Evolutionary conservation across 2,797 vertebrate genomes (phyloP), one percentile per base, ranked within the genome.

Genomic region (Macropodus opercularis): DNA sequence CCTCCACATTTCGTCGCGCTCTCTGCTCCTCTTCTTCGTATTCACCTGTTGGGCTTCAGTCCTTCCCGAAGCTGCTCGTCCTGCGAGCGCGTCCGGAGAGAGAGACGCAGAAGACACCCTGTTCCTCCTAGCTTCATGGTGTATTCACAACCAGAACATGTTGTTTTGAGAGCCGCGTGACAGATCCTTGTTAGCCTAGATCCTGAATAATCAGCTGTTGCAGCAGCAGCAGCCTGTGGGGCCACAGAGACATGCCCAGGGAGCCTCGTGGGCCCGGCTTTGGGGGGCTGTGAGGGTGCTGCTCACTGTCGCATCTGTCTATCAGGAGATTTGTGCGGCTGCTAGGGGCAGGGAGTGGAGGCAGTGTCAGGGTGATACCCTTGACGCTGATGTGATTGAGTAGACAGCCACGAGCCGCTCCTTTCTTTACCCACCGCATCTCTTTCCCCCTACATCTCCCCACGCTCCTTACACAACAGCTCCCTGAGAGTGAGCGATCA

Each of bases 371-470:
- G 86, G 84, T 83, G 75, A 89, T 89, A 90, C 87, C 88, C 91
- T 91, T 92, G 91, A 91, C 82, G 77, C 69, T 87, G 90, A 92
- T 80, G 88, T 90, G 91, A 92, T 90, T 87, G 86, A 90, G 88
- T 80, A 74, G 85, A 91, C 92, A 88, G 82, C 78, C 48, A 62
- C 63, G 79, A 84, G 85, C 84, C 82, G 64, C 69, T 84, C 76
- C 75, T 68, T 85, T 68, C 75, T 81, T 78, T 79, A 73, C 74
- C 82, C 84, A 7, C 72, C 80, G 71, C 79, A 61, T 70, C 72
- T 68, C 34, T 67, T 58, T 47, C 63, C 62, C 76, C 69, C 63
- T 14, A 44, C 61, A n/a, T 56, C 71, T 47, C 72, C 49, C 72
- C 63, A 62, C 67, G 18, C 54, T 52, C 50, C 50, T 75, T 52